These are phyloP conservation scores for Crotalus viridis DNA, from an alignment of 2,113 vertebrate species.

Conservation along the genomic window DNA sequence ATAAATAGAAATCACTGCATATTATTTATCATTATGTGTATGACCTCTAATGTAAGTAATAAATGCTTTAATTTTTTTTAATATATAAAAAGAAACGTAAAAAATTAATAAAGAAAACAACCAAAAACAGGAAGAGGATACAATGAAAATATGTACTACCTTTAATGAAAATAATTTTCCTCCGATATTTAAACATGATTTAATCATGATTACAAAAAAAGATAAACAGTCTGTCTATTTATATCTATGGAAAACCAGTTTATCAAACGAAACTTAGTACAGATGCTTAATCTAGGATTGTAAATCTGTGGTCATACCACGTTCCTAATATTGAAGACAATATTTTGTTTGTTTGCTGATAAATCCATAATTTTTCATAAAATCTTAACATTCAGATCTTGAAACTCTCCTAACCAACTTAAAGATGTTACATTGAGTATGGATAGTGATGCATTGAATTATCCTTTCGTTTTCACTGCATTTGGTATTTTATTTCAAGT, in stretches of 20 bases:
- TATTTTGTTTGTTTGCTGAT: not conserved
- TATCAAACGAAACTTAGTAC: not conserved
- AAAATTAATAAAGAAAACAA: not conserved
- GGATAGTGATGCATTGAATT: not conserved
- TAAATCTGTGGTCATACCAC: not conserved
- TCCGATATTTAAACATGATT: not conserved
- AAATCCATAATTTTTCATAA: not conserved
- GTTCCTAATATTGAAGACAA: not conserved
- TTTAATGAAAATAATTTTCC: not conserved
- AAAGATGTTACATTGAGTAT: not conserved
- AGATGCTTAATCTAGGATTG: not conserved
- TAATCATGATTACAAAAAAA: not conserved
- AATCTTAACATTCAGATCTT: not conserved
- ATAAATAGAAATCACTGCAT: not conserved
- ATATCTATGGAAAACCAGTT: not conserved
- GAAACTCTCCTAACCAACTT: not conserved
- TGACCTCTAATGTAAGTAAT: not conserved
- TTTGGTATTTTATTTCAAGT: not conserved
- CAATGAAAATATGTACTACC: not conserved
- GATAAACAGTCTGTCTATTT: not conserved
- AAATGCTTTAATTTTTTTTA: not conserved
- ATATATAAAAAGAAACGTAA: not conserved
- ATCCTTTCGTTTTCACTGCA: not conserved
- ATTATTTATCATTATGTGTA: not conserved
- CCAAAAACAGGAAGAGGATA: not conserved